Evolutionary conservation across 2,797 vertebrate species (phyloP), one percentile per base, ranked within the genome.

Genomic region (Chrysolophus pictus): DNA sequence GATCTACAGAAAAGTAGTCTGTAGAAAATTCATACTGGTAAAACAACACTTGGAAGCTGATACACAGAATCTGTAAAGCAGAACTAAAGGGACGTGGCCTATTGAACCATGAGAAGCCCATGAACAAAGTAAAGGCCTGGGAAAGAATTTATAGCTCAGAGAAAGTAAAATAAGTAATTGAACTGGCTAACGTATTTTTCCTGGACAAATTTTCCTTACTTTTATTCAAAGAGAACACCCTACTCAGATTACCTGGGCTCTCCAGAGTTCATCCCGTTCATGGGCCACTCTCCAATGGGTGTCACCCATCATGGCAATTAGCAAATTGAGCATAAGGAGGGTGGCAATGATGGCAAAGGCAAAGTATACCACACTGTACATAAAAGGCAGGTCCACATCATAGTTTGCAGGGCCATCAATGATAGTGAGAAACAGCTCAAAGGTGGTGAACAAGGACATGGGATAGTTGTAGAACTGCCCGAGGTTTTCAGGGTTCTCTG

Each of bases 251-350:
- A 98, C 98, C 97, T 98, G 98, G 29, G 98, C 98, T 84, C 97
- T 97, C 98, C 98, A 98, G 85, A 98, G 97, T 65, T 98, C 98
- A 37, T 98, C 98, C 72, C 96, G 92, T 28, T 98, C 98, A 1
- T 97, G 97, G 51, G 98, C 98, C 70, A 98, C 98, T 51, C 98
- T 87, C 98, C 98, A 98, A 44, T 98, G 98, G 6, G 98, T 98
- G 87, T 98, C 98, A 0, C 98, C 98, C 98, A 98, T 98, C 98
- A 98, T 98, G 88, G 98, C 98, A 29, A 98, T 98, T 67, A 98
- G 93, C 39, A 98, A 80, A 74, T 98, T 98, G 82, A 98, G 97
- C 98, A 98, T 98, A 4, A 98, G 97, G 23, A 98, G 96, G 0
- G 98, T 96, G 23, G 98, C 98, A 4, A 98, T 97, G 93, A 98